A percentile compares a stretch with the other conserved stretches of the same genome.
Evolutionary conservation across 2,888 invertebrate species (phyloP).

Genomic region (Lampropteryx suffumata): DNA sequence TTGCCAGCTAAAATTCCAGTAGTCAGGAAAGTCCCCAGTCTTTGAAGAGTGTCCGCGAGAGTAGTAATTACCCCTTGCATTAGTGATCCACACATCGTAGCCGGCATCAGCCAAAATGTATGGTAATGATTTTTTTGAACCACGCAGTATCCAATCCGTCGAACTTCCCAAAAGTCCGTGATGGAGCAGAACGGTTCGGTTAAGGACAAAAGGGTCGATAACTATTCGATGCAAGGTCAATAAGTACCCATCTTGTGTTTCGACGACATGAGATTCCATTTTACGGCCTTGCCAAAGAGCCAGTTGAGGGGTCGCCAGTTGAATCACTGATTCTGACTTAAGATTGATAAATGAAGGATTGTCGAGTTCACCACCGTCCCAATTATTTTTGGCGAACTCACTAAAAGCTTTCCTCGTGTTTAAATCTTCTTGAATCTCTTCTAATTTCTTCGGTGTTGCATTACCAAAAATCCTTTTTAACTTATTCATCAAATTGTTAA

Average conservation of each 20-base stretch:
- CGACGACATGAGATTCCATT: constrained; percentile 56
- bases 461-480: too few species aligned
- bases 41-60: constrained; percentile 53
- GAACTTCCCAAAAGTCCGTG: constrained; percentile 70
- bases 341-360: constrained; percentile 35
- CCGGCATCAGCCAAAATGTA: constrained; percentile 79
- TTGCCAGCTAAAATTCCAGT: constrained; percentile 65
- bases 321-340: constrained; percentile 44
- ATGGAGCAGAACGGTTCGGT: constrained; percentile 55
- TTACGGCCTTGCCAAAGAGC: constrained; percentile 54
- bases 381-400: constrained; percentile 4
- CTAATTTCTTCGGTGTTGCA: not conserved
- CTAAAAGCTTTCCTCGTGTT: constrained; percentile 5
- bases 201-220: constrained; percentile 9
- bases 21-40: constrained; percentile 43
- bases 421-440: not conserved
- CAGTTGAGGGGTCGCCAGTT: constrained; percentile 56
- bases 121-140: constrained; percentile 59
- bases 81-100: constrained; percentile 84
- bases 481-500: not conserved
- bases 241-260: constrained; percentile 60
- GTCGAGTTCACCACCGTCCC: constrained; percentile 21
- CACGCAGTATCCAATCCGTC: constrained; percentile 68
- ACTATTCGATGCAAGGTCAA: constrained; percentile 56
- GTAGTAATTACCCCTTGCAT: constrained; percentile 69